A percentile compares a stretch with the other conserved stretches of the same genome.
These are phyloP conservation scores for Eurytoma californica DNA, from an alignment of 2,888 invertebrate species.

Conservation along the genomic window DNA sequence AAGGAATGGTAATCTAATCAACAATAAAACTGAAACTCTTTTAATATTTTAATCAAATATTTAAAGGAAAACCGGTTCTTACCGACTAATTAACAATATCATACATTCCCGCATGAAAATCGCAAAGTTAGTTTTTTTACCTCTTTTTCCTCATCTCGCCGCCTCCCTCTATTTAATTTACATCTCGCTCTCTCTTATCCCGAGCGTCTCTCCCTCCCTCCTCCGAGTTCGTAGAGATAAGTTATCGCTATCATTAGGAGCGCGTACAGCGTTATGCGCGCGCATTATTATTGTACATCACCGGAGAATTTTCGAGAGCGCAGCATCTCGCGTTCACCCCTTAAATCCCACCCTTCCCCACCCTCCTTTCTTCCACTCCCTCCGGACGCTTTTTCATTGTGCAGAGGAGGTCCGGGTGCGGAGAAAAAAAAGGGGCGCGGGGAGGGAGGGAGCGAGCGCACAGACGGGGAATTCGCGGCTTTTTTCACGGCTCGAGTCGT, in stretches of 20 bases:
- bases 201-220: background rate
- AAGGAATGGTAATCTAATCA: too few relatives aligned
- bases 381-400: background rate
- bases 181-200: constrained; percentile 7
- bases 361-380: background rate
- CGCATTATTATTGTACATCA: constrained; percentile 16
- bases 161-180: background rate
- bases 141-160: background rate
- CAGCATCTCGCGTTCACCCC: background rate
- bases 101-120: too few relatives aligned
- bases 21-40: too few relatives aligned
- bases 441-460: too few relatives aligned
- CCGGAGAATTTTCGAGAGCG: constrained; percentile 24
- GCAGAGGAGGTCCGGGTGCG: background rate
- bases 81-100: too few relatives aligned
- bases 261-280: background rate
- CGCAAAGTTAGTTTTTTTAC: background rate
- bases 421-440: too few relatives aligned
- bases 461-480: background rate
- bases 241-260: constrained; percentile 33
- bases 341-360: background rate
- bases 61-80: too few relatives aligned
- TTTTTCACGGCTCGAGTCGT: constrained; percentile 6
- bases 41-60: too few relatives aligned
- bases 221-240: constrained; percentile 10